Evolutionary conservation across 2,888 invertebrate genomes (phyloP).

Genomic region (Cremastobaeus sp.): DNA sequence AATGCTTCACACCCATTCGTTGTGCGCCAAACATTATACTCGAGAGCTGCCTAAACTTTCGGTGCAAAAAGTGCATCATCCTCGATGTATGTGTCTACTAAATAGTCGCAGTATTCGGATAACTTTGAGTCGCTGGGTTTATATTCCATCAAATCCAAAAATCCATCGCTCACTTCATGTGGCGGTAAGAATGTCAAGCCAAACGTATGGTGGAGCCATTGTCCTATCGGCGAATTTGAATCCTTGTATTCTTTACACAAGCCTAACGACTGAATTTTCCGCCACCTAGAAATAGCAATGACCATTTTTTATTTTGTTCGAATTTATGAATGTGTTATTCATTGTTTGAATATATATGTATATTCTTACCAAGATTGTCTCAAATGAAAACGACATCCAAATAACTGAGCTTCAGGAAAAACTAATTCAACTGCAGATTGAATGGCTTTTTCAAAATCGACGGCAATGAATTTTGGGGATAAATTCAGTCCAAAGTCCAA

Average conservation of each 20-base stretch:
- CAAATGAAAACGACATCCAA: conserved; percentile 13
- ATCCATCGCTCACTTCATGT: too few species aligned
- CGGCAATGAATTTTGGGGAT: neutral
- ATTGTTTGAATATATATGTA: neutral
- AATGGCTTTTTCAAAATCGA: conserved; percentile 13
- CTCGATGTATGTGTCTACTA: conserved; percentile 13
- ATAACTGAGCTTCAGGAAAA: neutral
- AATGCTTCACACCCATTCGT: conserved; percentile 17
- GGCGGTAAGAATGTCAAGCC: conserved; percentile 6
- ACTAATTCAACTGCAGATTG: neutral
- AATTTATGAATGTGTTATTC: too few species aligned
- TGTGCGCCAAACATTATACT: neutral
- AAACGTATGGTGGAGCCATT: neutral
- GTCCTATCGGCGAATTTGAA: neutral
- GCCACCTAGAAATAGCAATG: neutral
- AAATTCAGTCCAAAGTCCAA: neutral
- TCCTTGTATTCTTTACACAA: conserved; percentile 1
- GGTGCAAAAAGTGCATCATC: conserved; percentile 17
- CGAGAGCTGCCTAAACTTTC: conserved; percentile 2
- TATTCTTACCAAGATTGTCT: conserved; percentile 5
- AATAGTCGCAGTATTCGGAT: too few species aligned
- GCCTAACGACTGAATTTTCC: conserved; percentile 15
- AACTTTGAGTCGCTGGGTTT: too few species aligned
- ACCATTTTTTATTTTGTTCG: neutral
- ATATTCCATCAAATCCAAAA: too few species aligned